Base-by-base conservation (phyloP, 2,113 vertebrate species). In the Nothobranchius furzeri region DNA sequence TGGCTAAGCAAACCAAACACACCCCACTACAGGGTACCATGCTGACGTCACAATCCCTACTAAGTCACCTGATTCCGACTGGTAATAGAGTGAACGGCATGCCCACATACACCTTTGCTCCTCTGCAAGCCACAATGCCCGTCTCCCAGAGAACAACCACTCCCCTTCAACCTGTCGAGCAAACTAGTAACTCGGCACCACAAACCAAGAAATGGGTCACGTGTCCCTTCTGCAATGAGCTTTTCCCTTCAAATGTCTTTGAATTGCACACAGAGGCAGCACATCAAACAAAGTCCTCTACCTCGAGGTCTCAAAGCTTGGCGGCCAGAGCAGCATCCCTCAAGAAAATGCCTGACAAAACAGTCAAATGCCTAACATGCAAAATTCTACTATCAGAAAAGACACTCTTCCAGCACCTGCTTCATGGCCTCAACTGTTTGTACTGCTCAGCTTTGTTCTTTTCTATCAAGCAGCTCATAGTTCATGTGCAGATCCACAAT, bases 141-240 rank as follows among this genome's bases (percentile, higher is more conserved):
- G 84, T 85, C 2, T 84, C 94, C 73, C 94, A 91, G 55, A 92
- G 93, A 0, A 89, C 78, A 54, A 59, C 89, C 12, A 43, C 91
- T 0, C 73, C 92, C 7, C 77, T 82, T 12, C 87, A 93, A 1
- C 72, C 93, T 0, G 62, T 88, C 1, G 87, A 90, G 12, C 92
- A 93, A 10, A 82, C 88, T 2, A 89, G 89, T 7, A 92, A 93
- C 0, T 60, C 91, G 3, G 13, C 87, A 11, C 78, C 92, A 1
- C 94, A 94, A 82, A 94, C 97, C 2, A 98, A 98, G 75, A 97
- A 97, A 68, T 99, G 98, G 98, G 95, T 97, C 70, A 98, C 95
- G 0, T 99, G 96, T 64, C 96, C 95, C 0, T 94, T 96, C 45
- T 99, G 98, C 81, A 98, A 95, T 0, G 97, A 98, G 73, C 95